Evolutionary conservation across 2,888 invertebrate genomes (phyloP).

Genomic region (Rhodophaea formosa): DNA sequence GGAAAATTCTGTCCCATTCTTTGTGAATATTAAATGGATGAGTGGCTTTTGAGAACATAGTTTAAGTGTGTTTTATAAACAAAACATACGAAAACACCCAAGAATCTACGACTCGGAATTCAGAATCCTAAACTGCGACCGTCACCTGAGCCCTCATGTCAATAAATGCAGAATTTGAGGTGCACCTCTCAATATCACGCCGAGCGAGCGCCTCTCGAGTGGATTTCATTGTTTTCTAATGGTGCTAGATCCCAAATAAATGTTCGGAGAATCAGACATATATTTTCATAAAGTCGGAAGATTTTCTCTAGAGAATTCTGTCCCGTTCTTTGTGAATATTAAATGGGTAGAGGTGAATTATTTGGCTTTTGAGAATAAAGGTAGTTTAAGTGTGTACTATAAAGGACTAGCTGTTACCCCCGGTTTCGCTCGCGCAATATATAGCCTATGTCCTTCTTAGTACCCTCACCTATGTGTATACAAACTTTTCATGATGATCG

Average conservation of each 20-base stretch:
- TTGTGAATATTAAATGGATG: constrained; percentile 9
- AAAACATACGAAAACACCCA: background rate
- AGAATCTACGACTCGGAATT: background rate
- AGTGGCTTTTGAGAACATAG: background rate
- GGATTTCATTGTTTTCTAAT: constrained; percentile 48
- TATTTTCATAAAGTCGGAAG: constrained; percentile 16
- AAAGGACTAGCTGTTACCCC: no score
- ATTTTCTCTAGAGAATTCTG: background rate
- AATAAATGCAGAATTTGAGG: constrained; percentile 38
- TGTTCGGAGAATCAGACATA: constrained; percentile 29
- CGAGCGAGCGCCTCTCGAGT: constrained; percentile 41
- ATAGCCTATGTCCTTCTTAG: no score
- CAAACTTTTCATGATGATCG: no score
- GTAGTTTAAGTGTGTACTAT: background rate
- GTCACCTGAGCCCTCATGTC: constrained; percentile 25
- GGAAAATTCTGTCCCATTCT: background rate
- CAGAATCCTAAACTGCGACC: background rate
- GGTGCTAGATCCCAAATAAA: constrained; percentile 31
- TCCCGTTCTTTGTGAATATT: constrained; percentile 13
- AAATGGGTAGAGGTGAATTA: background rate
- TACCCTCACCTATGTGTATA: no score
- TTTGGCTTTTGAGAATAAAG: constrained; percentile 1
- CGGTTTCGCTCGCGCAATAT: no score
- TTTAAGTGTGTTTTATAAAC: background rate
- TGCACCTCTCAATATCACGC: constrained; percentile 49